Conservation (phyloP, 2,113 vertebrate species). For the Jaculus jaculus region DNA sequence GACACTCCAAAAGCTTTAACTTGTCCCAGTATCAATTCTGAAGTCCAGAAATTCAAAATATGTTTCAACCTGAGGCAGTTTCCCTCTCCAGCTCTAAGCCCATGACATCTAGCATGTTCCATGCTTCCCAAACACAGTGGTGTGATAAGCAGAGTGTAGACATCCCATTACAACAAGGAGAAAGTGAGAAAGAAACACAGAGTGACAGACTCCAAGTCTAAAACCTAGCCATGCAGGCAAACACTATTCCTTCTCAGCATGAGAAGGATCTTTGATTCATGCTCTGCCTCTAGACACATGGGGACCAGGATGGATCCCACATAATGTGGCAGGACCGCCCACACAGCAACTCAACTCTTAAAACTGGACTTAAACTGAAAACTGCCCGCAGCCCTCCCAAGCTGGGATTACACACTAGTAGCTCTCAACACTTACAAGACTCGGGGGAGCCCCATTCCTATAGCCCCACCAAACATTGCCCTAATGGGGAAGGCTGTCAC, state of each 20-base stretch:
- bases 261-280: not conserved
- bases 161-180: no score
- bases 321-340: not conserved
- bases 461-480: no score
- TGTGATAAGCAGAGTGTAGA: no score
- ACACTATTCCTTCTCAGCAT: not conserved
- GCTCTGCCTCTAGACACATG: not conserved
- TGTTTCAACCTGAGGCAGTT: not conserved
- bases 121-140: not conserved
- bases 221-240: not conserved
- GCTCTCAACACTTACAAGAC: no score
- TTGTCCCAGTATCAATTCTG: not conserved
- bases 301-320: not conserved
- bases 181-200: not conserved
- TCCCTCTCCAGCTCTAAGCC: not conserved
- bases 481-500: no score
- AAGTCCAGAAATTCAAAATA: not conserved
- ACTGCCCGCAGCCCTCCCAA: not conserved
- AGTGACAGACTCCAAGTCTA: not conserved
- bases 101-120: not conserved
- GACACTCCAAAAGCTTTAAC: not conserved
- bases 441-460: no score
- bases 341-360: no score
- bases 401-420: not conserved
- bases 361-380: not conserved